Conservation (phyloP, 2,797 vertebrate genomes). For the Liparis tanakae region DNA sequence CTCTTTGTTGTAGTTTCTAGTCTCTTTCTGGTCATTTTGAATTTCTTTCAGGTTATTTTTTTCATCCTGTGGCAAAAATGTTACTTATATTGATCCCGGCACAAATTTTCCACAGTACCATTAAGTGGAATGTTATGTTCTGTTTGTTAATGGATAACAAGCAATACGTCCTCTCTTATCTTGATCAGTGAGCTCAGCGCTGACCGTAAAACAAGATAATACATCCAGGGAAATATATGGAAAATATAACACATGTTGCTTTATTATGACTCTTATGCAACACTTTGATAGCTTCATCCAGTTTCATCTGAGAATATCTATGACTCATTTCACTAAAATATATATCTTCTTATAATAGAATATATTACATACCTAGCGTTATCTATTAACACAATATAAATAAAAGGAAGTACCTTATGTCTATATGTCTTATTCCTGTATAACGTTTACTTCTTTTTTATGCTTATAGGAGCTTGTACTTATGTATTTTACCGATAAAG, state of each 20-base stretch:
- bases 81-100: too few relatives aligned
- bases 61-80: too few relatives aligned
- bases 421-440: neutral
- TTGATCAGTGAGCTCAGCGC: neutral
- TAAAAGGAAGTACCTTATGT: neutral
- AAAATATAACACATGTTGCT: neutral
- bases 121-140: neutral
- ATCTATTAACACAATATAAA: neutral
- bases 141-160: neutral
- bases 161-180: neutral
- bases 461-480: too few relatives aligned
- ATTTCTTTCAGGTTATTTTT: too few relatives aligned
- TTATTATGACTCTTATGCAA: neutral
- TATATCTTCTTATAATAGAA: neutral
- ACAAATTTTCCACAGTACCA: too few relatives aligned
- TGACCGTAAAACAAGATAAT: neutral
- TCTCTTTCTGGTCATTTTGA: neutral
- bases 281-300: neutral
- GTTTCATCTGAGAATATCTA: neutral
- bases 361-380: neutral
- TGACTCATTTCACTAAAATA: too few relatives aligned
- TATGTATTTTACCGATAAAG: too few relatives aligned
- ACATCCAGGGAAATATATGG: neutral
- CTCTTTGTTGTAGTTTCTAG: neutral
- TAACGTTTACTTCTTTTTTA: too few relatives aligned